These are phyloP conservation scores for Apeltes quadracus DNA, from an alignment of 2,113 vertebrate species.

Conservation along the genomic window DNA sequence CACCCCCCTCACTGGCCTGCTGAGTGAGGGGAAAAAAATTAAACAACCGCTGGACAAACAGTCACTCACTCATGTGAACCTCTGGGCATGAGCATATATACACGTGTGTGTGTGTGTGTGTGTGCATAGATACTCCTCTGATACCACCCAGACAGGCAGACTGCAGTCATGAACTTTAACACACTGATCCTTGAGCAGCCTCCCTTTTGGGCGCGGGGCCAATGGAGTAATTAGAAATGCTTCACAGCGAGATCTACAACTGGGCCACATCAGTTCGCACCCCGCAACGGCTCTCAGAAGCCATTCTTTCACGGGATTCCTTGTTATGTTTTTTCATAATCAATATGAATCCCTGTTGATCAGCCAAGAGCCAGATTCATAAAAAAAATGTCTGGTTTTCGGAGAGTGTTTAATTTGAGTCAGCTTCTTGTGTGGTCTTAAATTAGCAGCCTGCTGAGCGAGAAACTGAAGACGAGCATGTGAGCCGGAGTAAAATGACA, in stretches of 20 bases:
- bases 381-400: constrained; percentile 29
- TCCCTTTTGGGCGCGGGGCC: constrained; percentile 52
- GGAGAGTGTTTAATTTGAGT: constrained; percentile 18
- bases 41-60: constrained; percentile 3
- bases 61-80: constrained; percentile 25
- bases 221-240: constrained; percentile 55
- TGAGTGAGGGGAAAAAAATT: constrained; percentile 25
- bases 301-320: constrained; percentile 51
- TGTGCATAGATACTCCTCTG: constrained; percentile 20
- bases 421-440: constrained; percentile 51
- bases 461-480: constrained; percentile 16
- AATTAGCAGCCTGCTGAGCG: neutral
- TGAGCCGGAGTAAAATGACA: neutral
- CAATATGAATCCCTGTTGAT: constrained; percentile 44
- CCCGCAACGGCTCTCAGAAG: constrained; percentile 50
- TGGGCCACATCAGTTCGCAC: constrained; percentile 37
- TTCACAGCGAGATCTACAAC: constrained; percentile 40
- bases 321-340: constrained; percentile 46
- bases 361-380: constrained; percentile 25
- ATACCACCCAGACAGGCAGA: constrained; percentile 45
- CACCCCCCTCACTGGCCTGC: constrained; percentile 12
- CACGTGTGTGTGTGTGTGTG: constrained; percentile 1
- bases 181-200: constrained; percentile 55
- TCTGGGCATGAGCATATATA: constrained; percentile 15
- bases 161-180: constrained; percentile 72